A percentile compares a stretch with the other conserved stretches of the same genome.
Evolutionary conservation across 2,888 invertebrate species (phyloP).

Genomic region (Ctena decussata): DNA sequence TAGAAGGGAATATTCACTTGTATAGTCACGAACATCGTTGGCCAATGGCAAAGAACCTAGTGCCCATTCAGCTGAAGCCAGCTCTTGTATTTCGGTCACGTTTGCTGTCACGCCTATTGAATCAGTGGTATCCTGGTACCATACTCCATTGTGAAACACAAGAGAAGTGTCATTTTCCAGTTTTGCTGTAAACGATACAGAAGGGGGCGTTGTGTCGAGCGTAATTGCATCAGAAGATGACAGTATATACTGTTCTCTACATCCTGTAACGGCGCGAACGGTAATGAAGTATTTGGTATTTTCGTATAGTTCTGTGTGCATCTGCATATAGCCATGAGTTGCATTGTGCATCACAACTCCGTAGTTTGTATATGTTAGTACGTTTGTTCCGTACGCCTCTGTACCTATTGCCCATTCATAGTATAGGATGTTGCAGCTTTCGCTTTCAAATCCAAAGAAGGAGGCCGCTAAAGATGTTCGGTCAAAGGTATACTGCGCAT

Average conservation of each 20-base stretch:
- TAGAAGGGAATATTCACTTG: slow-evolving; percentile 17
- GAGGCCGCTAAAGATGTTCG: slow-evolving; percentile 63
- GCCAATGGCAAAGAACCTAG: slow-evolving; percentile 43
- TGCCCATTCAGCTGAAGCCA: slow-evolving; percentile 18
- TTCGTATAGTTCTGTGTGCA: slow-evolving; percentile 57
- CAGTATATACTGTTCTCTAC: slow-evolving; percentile 67
- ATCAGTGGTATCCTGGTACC: slow-evolving; percentile 46
- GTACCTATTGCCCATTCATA: slow-evolving; percentile 75
- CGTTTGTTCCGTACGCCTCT: slow-evolving; percentile 62
- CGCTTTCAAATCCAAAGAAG: slow-evolving; percentile 73
- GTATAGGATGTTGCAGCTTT: slow-evolving; percentile 68
- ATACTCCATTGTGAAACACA: not conserved
- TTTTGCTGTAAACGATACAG: slow-evolving; percentile 1
- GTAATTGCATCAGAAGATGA: slow-evolving; percentile 72
- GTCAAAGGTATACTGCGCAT: slow-evolving; percentile 68
- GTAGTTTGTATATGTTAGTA: slow-evolving; percentile 64
- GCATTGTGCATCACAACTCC: slow-evolving; percentile 67
- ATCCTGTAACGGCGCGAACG: slow-evolving; percentile 72
- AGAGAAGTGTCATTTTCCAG: not conserved
- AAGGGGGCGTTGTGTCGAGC: slow-evolving; percentile 55
- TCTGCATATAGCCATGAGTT: slow-evolving; percentile 64
- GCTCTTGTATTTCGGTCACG: slow-evolving; percentile 27
- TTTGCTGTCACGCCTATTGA: slow-evolving; percentile 29
- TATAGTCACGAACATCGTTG: slow-evolving; percentile 14
- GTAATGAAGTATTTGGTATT: slow-evolving; percentile 60